Evolutionary conservation across 1,140 invertebrate genomes (phyloP), one percentile per base, ranked within the genome.

Genomic region (Temnothorax longispinosus): DNA sequence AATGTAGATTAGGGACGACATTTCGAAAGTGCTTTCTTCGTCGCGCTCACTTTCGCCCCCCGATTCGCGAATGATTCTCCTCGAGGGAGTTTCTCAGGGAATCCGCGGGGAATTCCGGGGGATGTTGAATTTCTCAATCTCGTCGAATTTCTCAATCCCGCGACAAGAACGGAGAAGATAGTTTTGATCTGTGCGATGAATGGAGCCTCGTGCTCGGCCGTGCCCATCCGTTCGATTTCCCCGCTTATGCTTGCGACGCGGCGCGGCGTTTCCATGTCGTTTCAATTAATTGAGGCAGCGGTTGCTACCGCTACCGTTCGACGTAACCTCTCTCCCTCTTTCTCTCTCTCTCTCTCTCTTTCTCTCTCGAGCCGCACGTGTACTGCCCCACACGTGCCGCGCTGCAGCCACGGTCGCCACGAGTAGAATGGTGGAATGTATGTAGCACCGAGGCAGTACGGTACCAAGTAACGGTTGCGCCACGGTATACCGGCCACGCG

Each of bases 391-490:
- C 80, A 60, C 80, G 67, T 71, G 80, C 67, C 62, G 41, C 41
- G 47, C 11, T 13, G n/a, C 41, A 50, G 69, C 72, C 72, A 75
- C 62, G 62, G 76, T 13, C 32, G 32, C 52, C 52, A 56, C 72
- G 72, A 69, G 65, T 69, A 44, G 64, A 35, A 67, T 27, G 60
- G 41, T 60, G 58, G 76, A 60, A 50, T 85, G 58, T 50, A 64
- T 35, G 47, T 60, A 60, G 60, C 50, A 13, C 35, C 35, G 50
- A 85, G 44, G 58, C 87, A 87, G 85, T 87, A 91, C 80, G 81
- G 88, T 89, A 90, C 47, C 75, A 77, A 71, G 89, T 90, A 87
- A 88, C 90, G 90, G 76, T 89, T 67, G 85, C 85, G 85, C 87
- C 87, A 88, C 38, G 74, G 54, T 47, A 60, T 62, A 69, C 74